Evolutionary conservation across 2,113 vertebrate species (phyloP).

Genomic region (Callochromis pleurospilus): DNA sequence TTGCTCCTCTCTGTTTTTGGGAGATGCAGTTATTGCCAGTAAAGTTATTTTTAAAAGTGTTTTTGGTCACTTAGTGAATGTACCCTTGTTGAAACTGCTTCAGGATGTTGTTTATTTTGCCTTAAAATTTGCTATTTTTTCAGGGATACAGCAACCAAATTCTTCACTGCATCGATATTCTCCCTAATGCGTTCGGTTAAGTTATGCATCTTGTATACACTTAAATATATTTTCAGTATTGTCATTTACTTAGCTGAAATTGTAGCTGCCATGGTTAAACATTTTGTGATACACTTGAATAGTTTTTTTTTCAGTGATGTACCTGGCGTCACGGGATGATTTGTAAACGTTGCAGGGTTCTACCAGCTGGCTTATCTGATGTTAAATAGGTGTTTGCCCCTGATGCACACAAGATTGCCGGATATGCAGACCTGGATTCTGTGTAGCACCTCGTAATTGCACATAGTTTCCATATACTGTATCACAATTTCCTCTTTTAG

Average conservation of each 20-base stretch:
- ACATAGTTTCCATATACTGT: background rate
- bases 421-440: background rate
- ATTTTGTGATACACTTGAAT: constrained; percentile 13
- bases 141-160: constrained; percentile 60
- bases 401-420: background rate
- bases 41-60: constrained; percentile 35
- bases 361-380: background rate
- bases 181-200: background rate
- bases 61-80: constrained; percentile 63
- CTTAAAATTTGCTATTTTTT: constrained; percentile 65
- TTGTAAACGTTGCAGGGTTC: background rate
- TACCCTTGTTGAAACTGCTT: constrained; percentile 58
- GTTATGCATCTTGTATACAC: constrained; percentile 7
- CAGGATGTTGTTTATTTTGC: constrained; percentile 70
- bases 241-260: background rate
- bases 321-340: background rate
- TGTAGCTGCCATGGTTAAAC: constrained; percentile 30
- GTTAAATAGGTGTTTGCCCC: background rate
- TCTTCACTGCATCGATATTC: constrained; percentile 6
- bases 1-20: constrained; percentile 45
- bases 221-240: constrained; percentile 18
- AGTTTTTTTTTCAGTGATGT: background rate
- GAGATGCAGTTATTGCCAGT: constrained; percentile 44
- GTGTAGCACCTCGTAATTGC: background rate
- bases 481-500: background rate